Evolutionary conservation across 2,113 vertebrate species (phyloP).

Genomic region (Pteruthius melanotis): DNA sequence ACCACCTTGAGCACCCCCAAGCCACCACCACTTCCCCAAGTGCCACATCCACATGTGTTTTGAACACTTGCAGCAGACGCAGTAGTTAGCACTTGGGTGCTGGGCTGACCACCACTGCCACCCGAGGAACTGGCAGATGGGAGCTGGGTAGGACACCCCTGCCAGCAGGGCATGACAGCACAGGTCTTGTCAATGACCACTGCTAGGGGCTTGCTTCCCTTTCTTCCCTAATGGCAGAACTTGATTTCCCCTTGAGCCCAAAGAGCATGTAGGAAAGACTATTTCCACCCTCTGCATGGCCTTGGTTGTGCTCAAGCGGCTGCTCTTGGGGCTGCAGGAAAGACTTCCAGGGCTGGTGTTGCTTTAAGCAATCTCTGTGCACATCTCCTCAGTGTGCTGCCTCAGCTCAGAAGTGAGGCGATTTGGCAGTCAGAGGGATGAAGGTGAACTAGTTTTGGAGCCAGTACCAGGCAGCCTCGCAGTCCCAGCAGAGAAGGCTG

Average conservation of each 20-base stretch:
- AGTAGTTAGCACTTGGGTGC: not conserved
- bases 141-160: rapidly evolving
- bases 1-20: not conserved
- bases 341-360: not conserved
- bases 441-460: not conserved
- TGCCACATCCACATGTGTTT: not conserved
- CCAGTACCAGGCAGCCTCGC: not conserved
- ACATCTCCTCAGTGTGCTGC: not conserved
- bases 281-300: not conserved
- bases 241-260: not conserved
- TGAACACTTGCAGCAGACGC: not conserved
- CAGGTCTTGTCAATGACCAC: not conserved
- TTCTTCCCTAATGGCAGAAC: not conserved
- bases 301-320: rapidly evolving
- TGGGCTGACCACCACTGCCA: not conserved
- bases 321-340: not conserved
- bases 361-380: not conserved
- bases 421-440: not conserved
- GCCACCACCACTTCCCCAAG: not conserved
- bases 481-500: not conserved
- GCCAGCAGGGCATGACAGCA: not conserved
- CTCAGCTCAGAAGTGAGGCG: rapidly evolving
- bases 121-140: not conserved
- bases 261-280: not conserved
- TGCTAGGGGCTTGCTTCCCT: not conserved